phyloP scores from a whole-genome alignment of 1,140 invertebrate species.

The Pissodes strobi region DNA sequence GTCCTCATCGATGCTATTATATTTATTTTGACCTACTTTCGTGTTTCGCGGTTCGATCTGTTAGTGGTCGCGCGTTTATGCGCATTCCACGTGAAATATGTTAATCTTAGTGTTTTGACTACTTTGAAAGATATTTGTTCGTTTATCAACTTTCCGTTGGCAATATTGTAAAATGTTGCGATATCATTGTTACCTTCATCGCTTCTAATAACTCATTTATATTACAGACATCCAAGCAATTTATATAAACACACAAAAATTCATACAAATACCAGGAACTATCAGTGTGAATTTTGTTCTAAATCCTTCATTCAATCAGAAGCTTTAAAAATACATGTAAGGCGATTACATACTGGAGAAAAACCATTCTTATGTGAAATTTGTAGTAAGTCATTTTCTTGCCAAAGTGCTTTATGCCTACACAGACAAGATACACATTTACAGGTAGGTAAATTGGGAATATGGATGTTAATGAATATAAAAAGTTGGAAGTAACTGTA shows the following conservation, averaged over 20 bases:
- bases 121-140: too few relatives aligned
- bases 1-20: too few relatives aligned
- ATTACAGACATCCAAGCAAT: slow-evolving; percentile 6
- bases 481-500: too few relatives aligned
- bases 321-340: slow-evolving; percentile 8
- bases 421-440: slow-evolving; percentile 1
- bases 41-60: too few relatives aligned
- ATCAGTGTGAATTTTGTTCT: slow-evolving; percentile 1
- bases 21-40: too few relatives aligned
- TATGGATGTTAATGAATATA: too few relatives aligned
- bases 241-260: slow-evolving; percentile 14
- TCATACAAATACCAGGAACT: background rate
- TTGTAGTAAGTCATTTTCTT: slow-evolving; percentile 6
- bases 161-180: too few relatives aligned
- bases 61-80: too few relatives aligned
- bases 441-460: slow-evolving; percentile 6
- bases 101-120: too few relatives aligned
- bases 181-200: background rate
- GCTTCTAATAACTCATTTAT: background rate
- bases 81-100: too few relatives aligned
- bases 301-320: slow-evolving; percentile 10
- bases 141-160: too few relatives aligned
- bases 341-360: slow-evolving; percentile 9
- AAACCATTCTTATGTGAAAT: slow-evolving; percentile 13
- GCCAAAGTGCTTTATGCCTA: background rate